Evolutionary conservation across 2,113 vertebrate species (phyloP).

Genomic region (Dolichallabes microphthalmus): DNA sequence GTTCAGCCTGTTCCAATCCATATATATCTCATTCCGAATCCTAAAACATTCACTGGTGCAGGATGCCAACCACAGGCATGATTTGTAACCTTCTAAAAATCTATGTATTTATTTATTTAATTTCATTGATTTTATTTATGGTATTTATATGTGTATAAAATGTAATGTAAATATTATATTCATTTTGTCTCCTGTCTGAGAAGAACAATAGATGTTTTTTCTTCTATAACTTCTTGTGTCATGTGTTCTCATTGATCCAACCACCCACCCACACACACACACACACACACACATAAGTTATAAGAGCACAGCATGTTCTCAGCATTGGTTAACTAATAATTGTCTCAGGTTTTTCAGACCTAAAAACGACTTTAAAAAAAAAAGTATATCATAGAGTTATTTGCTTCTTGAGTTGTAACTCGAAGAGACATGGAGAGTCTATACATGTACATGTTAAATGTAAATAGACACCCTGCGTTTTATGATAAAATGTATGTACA

Average conservation of each 20-base stretch:
- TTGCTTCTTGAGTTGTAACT: no score
- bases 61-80: slow-evolving; percentile 64
- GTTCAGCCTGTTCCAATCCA: neutral
- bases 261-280: neutral
- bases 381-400: no score
- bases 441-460: no score
- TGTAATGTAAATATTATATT: slow-evolving; percentile 53
- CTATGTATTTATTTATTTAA: slow-evolving; percentile 96
- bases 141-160: slow-evolving; percentile 75
- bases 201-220: slow-evolving; percentile 31
- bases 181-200: slow-evolving; percentile 43
- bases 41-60: slow-evolving; percentile 60
- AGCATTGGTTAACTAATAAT: neutral
- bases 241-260: neutral
- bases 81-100: slow-evolving; percentile 48
- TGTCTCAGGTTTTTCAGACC: neutral
- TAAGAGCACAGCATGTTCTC: neutral
- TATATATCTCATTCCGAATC: slow-evolving; percentile 44
- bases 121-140: slow-evolving; percentile 83
- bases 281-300: no score
- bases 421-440: no score
- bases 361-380: no score
- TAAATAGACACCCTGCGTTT: no score
- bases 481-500: no score
- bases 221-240: slow-evolving; percentile 17